A percentile compares a stretch with the other conserved stretches of the same genome.
These are phyloP conservation scores for Notechis scutatus DNA, from an alignment of 2,113 vertebrate genomes.

Conservation along the genomic window DNA sequence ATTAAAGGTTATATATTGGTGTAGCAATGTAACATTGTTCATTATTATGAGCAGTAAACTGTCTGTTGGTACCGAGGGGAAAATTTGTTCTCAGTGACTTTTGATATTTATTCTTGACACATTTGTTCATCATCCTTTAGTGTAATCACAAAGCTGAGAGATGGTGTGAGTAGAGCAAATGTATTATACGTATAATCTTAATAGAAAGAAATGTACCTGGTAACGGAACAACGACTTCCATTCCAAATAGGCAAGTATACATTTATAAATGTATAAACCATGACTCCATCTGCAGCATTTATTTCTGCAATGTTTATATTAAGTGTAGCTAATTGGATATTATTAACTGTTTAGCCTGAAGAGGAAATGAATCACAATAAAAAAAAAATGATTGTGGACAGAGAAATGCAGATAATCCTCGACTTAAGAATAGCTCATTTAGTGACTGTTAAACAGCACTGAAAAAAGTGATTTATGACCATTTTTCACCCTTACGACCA, in stretches of 20 bases:
- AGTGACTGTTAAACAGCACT: too few relatives aligned
- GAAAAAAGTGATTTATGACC: not conserved
- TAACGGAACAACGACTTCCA: not conserved
- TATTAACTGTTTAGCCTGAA: not conserved
- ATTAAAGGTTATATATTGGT: slow-evolving; percentile 9
- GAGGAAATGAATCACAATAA: not conserved
- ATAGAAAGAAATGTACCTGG: not conserved
- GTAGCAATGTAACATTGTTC: not conserved
- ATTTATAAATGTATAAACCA: not conserved
- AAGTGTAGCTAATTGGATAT: not conserved
- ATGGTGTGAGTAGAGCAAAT: not conserved
- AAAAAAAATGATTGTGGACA: not conserved
- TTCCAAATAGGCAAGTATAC: not conserved
- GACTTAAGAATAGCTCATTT: too few relatives aligned
- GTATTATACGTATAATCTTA: not conserved
- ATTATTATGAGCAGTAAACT: slow-evolving; percentile 23
- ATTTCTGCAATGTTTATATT: not conserved
- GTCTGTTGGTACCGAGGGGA: not conserved
- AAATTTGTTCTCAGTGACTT: not conserved
- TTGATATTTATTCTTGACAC: slow-evolving; percentile 18
- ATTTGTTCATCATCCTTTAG: slow-evolving; percentile 13
- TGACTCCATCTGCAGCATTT: not conserved
- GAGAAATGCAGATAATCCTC: not conserved
- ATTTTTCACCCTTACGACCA: not conserved
- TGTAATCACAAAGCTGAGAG: not conserved